phyloP scores from a whole-genome alignment of 2,113 vertebrate genomes.

The Larimichthys crocea region DNA sequence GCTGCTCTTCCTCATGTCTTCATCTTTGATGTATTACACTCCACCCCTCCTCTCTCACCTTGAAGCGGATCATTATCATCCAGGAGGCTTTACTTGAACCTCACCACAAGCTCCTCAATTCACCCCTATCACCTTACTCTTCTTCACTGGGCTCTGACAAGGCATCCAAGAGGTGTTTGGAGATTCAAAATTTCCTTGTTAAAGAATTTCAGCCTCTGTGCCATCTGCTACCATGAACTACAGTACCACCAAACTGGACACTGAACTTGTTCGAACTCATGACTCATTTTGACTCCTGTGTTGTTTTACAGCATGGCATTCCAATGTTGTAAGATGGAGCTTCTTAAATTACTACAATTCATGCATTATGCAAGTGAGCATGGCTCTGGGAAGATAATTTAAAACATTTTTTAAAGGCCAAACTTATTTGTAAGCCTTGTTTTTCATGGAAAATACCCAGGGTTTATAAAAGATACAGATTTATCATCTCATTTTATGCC shows the following conservation, averaged over 20 bases:
- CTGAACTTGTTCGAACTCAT: constrained; percentile 2
- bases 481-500: background rate
- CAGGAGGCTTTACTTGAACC: constrained; percentile 43
- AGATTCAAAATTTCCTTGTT: constrained; percentile 38
- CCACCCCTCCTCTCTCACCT: constrained; percentile 56
- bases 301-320: background rate
- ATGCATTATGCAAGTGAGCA: background rate
- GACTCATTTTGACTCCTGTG: background rate
- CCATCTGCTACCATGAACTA: constrained; percentile 20
- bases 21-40: constrained; percentile 66
- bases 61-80: constrained; percentile 71
- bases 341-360: background rate
- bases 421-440: background rate
- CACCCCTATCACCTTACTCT: background rate
- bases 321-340: background rate
- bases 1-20: constrained; percentile 61
- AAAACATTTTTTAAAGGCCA: background rate
- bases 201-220: background rate
- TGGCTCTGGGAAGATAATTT: background rate
- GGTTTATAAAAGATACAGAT: background rate
- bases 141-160: constrained; percentile 30
- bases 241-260: constrained; percentile 4
- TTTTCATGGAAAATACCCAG: background rate
- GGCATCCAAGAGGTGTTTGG: constrained; percentile 24
- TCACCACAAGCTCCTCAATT: constrained; percentile 16